A percentile compares a stretch with the other conserved stretches of the same genome.
Evolutionary conservation across 1,140 invertebrate genomes (phyloP).

Genomic region (Drosophila bocki): DNA sequence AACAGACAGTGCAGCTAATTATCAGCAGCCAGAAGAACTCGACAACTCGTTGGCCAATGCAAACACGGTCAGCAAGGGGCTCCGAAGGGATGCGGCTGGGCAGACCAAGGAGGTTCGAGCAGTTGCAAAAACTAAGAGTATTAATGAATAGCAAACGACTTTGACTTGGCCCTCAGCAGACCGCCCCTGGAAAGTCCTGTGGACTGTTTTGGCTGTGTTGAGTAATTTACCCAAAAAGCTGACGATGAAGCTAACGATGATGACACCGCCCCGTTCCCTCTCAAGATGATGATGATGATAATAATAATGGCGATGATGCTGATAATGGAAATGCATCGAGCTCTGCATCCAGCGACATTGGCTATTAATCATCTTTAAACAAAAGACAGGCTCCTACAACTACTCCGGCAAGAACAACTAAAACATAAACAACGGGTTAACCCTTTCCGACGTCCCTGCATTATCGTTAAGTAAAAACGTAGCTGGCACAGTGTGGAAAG

Average conservation of each 20-base stretch:
- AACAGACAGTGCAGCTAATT: conserved; percentile 80
- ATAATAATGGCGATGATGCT: conserved; percentile 41
- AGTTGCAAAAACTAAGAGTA: conserved; percentile 69
- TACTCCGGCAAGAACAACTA: conserved; percentile 57
- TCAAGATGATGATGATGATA: conserved; percentile 9
- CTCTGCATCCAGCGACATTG: conserved; percentile 74
- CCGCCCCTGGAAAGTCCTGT: background rate
- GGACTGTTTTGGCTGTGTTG: conserved; percentile 60
- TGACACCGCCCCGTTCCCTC: conserved; percentile 5
- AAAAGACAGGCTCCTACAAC: conserved; percentile 66
- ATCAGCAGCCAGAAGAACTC: conserved; percentile 71
- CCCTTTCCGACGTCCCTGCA: conserved; percentile 69
- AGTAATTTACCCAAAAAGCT: conserved; percentile 76
- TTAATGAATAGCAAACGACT: conserved; percentile 83
- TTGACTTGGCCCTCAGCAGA: conserved; percentile 53
- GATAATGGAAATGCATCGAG: conserved; percentile 78
- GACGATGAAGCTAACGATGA: conserved; percentile 43
- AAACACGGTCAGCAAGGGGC: conserved; percentile 47
- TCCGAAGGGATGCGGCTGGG: background rate
- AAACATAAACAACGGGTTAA: conserved; percentile 83
- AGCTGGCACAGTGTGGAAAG: conserved; percentile 42
- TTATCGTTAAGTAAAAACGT: conserved; percentile 62
- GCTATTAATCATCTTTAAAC: conserved; percentile 84
- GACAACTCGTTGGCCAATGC: conserved; percentile 63
- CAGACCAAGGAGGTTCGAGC: conserved; percentile 5